Evolutionary conservation across 2,797 vertebrate species (phyloP).

Genomic region (Trachops cirrhosus): DNA sequence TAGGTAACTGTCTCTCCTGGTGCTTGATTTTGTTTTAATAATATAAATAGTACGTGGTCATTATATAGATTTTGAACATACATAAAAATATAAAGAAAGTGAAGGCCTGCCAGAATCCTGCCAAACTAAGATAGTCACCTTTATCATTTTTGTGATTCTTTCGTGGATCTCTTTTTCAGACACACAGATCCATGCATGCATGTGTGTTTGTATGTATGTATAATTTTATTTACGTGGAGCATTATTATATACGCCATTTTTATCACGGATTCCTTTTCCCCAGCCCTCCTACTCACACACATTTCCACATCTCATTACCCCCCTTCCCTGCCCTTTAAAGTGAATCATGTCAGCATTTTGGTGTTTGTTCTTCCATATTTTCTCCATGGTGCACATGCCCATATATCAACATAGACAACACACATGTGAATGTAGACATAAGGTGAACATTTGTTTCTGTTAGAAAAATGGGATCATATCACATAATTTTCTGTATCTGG

Average conservation of each 20-base stretch:
- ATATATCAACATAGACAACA: background rate
- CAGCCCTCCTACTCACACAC: background rate
- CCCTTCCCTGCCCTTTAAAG: background rate
- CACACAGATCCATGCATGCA: background rate
- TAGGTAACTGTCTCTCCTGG: background rate
- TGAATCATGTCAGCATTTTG: background rate
- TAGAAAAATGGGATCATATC: background rate
- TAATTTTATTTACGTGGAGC: background rate
- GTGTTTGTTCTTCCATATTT: background rate
- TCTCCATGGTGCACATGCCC: background rate
- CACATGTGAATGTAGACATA: background rate
- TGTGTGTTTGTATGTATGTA: background rate
- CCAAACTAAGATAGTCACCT: background rate
- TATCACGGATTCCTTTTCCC: background rate
- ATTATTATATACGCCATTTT: background rate
- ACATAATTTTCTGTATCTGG: background rate
- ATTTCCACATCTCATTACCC: background rate
- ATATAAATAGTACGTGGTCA: background rate
- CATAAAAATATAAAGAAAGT: constrained; percentile 19
- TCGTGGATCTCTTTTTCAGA: background rate
- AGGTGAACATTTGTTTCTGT: background rate
- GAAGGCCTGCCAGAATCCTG: background rate
- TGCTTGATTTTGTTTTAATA: background rate
- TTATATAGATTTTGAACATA: constrained; percentile 17
- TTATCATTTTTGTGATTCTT: background rate